Evolutionary conservation across 2,888 invertebrate species (phyloP), one percentile per base, ranked within the genome.

Genomic region (Microplitis deprimator): DNA sequence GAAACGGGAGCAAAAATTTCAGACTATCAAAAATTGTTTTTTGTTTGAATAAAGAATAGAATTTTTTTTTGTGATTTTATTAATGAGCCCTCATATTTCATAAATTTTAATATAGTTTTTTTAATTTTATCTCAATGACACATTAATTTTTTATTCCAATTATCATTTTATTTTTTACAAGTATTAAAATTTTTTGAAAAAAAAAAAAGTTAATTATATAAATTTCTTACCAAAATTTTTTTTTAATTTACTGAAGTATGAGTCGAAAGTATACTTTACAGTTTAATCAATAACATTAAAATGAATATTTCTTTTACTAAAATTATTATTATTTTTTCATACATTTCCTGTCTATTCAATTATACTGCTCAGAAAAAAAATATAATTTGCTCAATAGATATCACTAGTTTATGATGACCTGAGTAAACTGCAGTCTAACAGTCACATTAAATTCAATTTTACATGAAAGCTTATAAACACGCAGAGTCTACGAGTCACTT

Each of bases 1-100:
- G 40, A 72, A 76, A 77, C 69, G 64, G 73, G 70, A 73, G 73
- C 73, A 68, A 68, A 68, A 59, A 60, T 60, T 29, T 64, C 17
- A 71, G 59, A 71, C 17, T 39, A 50, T 70, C 64, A n/a, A n/a
- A 13, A 29, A 29, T 29, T 29, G 38, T 59, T 10, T 10, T 73
- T 40, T 65, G 29, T 50, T 50, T 10, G n/a, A 62, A 17, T 62
- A 62, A 62, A 20, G 62, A 16, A 62, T 17, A 38, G 16, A 64
- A 41, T 73, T 67, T 67, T 67, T 73, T 50, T 50, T 20, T 20
- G 10, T 67, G 65, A 39, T 73, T 60, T 67, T 73, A 65, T 73
- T 67, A n/a, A 59, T 59, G 50, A 16, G 62, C 38, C 17, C 40
- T 16, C 13, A 13, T 50, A 50, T 50, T 50, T 50, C 13, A 50